Evolutionary conservation across 2,797 vertebrate genomes (phyloP).

Genomic region (Mormyrus proboscirostris): DNA sequence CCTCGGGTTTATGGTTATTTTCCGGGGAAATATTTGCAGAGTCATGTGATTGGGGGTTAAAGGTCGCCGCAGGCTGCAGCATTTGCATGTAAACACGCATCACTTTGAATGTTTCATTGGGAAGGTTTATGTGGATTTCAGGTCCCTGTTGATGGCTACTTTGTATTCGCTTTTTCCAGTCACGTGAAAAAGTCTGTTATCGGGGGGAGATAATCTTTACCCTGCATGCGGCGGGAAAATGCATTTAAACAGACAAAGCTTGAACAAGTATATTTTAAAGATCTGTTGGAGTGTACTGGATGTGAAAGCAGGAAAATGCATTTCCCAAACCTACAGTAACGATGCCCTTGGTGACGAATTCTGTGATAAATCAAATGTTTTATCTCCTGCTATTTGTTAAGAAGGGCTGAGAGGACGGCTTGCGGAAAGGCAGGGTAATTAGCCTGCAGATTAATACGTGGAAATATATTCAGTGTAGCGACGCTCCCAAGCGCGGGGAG

Average conservation of each 20-base stretch:
- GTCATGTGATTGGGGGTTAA: background rate
- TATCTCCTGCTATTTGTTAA: slow-evolving; percentile 63
- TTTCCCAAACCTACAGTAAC: slow-evolving; percentile 32
- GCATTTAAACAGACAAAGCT: background rate
- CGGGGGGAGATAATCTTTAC: background rate
- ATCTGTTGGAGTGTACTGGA: slow-evolving; percentile 10
- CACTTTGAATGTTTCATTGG: background rate
- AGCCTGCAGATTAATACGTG: slow-evolving; percentile 60
- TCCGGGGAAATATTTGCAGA: slow-evolving; percentile 1
- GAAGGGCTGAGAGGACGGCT: slow-evolving; percentile 58
- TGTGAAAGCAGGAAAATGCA: slow-evolving; percentile 18
- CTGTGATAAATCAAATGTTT: slow-evolving; percentile 57
- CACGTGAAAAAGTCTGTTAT: background rate
- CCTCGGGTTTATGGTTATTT: background rate
- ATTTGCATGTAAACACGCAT: background rate
- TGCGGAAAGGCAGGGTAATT: slow-evolving; percentile 63
- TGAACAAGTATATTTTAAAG: slow-evolving; percentile 14
- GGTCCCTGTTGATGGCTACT: background rate
- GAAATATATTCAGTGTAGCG: slow-evolving; percentile 61
- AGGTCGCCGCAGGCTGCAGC: background rate
- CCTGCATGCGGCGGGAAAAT: background rate
- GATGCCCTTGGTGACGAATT: slow-evolving; percentile 36
- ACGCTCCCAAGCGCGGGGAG: slow-evolving; percentile 52
- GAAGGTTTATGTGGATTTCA: background rate
- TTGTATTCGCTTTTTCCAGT: background rate